Base-by-base conservation (phyloP, 2,797 vertebrate species). In the Characodon lateralis region DNA sequence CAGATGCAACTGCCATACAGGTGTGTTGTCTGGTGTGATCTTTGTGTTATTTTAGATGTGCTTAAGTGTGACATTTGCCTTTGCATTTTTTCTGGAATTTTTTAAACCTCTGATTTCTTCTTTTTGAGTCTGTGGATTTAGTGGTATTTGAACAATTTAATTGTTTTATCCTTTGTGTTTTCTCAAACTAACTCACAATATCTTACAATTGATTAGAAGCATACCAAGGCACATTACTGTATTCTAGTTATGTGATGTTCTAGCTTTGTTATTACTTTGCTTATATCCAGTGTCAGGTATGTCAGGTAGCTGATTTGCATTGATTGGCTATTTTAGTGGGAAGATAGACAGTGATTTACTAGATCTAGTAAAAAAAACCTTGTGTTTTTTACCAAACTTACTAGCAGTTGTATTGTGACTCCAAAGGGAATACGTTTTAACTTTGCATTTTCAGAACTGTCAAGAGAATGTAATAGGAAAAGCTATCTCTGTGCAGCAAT, bases 1-100 rank as follows among this genome's bases (percentile, higher is more conserved):
- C 95, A 76, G 95, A 96, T 56, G 95, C 95, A 70, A 90, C 93
- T 43, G 93, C 94, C 74, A 95, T 96, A 85, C 95, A 96, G 95
- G 95, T 96, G 94, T 95, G 93, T 92, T 70, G 75, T 82, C 77
- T 61, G 77, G 72, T 76, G 43, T 77, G 55, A 63, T 81, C 41
- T 84, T 13, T 79, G 31, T 87, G 39, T 63, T 77, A 31, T 70
- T 84, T 83, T 75, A 77, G 35, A 65, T 66, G 28, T 51, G 24
- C 69, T 77, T 73, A 63, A 56, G 65, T 50, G 55, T 71, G 63
- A 13, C 65, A n/a, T 81, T 83, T 66, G 68, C 78, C 66, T 68
- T 89, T 80, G 80, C 70, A 89, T 85, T 83, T 85, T 78, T 12
- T 2, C 46, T 72, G 22, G n/a, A 82, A 56, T n/a, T 71, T 56